These are phyloP conservation scores for Spizaetus ornatus DNA, from an alignment of 2,113 vertebrate species.

Conservation along the genomic window DNA sequence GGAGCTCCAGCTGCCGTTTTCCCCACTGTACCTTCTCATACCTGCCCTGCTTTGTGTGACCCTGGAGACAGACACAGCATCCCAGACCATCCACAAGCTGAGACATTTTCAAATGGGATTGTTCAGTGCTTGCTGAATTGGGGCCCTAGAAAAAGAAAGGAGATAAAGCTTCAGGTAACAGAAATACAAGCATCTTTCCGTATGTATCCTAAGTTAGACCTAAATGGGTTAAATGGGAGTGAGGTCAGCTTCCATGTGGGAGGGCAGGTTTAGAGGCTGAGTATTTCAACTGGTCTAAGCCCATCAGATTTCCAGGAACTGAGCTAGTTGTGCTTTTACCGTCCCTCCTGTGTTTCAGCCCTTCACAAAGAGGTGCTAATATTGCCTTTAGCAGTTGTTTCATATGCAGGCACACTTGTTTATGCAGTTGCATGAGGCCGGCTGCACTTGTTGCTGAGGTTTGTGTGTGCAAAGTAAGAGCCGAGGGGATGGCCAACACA, in stretches of 20 bases:
- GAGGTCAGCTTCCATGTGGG: background rate
- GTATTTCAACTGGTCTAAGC: background rate
- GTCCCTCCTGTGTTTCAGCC: background rate
- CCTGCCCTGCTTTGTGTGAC: background rate
- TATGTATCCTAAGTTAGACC: background rate
- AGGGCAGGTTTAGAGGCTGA: background rate
- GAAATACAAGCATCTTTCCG: background rate
- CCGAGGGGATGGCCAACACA: background rate
- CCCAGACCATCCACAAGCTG: background rate
- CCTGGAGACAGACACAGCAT: background rate
- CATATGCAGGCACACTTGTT: background rate
- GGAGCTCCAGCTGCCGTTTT: background rate
- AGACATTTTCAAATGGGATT: background rate
- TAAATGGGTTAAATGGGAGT: background rate
- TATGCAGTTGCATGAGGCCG: background rate
- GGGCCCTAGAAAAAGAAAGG: background rate
- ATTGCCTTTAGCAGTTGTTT: background rate
- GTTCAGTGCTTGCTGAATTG: background rate
- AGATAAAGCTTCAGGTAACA: background rate
- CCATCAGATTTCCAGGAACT: slow-evolving; percentile 27
- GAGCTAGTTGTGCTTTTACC: background rate
- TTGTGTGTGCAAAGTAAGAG: background rate
- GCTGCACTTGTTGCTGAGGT: background rate
- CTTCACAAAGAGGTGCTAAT: background rate
- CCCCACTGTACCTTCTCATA: background rate